A percentile compares a stretch with the other conserved stretches of the same genome.
Evolutionary conservation across 2,113 vertebrate genomes (phyloP).

Genomic region (Ivindomyrus marchei): DNA sequence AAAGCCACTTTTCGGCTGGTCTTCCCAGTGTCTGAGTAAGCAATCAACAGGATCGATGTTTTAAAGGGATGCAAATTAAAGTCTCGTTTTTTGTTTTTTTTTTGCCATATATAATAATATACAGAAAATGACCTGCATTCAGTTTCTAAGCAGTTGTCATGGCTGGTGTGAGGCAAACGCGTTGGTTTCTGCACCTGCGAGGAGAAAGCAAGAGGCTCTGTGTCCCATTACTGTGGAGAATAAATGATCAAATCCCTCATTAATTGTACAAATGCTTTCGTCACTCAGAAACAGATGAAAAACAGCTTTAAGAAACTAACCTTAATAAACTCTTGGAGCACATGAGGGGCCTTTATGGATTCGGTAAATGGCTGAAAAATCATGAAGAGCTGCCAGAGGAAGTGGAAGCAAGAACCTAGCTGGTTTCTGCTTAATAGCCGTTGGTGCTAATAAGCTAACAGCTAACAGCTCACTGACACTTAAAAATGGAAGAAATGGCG

Average conservation of each 20-base stretch:
- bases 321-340: neutral
- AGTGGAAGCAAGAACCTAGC: constrained; percentile 7
- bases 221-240: neutral
- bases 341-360: neutral
- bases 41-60: neutral
- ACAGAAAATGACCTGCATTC: neutral
- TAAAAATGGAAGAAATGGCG: neutral
- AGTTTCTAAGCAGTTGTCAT: neutral
- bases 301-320: neutral
- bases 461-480: neutral
- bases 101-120: neutral
- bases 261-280: constrained; percentile 8
- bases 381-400: constrained; percentile 15
- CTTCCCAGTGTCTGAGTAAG: neutral
- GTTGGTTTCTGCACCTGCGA: neutral
- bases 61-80: neutral
- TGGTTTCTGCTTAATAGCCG: constrained; percentile 10
- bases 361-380: constrained; percentile 16
- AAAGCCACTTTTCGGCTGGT: neutral
- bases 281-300: neutral
- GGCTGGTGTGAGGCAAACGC: neutral
- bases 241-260: constrained; percentile 5
- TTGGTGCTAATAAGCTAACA: constrained; percentile 1
- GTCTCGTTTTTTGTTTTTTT: neutral
- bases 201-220: neutral